Evolutionary conservation across 2,797 vertebrate species (phyloP).

Genomic region (Martes flavigula): DNA sequence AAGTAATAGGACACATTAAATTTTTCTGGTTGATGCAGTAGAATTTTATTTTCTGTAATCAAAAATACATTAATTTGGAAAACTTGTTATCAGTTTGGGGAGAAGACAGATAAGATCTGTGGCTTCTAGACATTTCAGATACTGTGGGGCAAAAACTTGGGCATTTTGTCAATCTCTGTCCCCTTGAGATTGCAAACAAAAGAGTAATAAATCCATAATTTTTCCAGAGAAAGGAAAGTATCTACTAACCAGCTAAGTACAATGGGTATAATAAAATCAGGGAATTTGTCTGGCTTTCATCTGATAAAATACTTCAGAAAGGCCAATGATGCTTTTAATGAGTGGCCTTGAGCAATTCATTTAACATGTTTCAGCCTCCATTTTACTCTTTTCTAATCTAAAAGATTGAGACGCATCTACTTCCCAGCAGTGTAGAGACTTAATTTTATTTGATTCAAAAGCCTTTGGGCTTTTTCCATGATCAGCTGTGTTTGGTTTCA

Average conservation of each 20-base stretch:
- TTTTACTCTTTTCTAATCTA: constrained; percentile 70
- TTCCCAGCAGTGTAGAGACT: constrained; percentile 58
- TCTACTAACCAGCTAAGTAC: constrained; percentile 44
- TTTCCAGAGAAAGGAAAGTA: constrained; percentile 51
- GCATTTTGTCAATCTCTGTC: not conserved
- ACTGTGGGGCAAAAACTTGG: not conserved
- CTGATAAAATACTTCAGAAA: constrained; percentile 69
- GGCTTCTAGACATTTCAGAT: constrained; percentile 8
- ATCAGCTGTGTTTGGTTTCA: constrained; percentile 54
- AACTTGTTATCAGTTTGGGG: not conserved
- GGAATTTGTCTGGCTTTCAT: constrained; percentile 67
- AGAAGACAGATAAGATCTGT: not conserved
- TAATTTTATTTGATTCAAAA: constrained; percentile 70
- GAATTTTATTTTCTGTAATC: constrained; percentile 14
- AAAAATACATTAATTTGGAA: constrained; percentile 4
- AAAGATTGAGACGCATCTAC: constrained; percentile 61
- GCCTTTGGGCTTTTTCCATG: constrained; percentile 53
- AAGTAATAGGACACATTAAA: not conserved
- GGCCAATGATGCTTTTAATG: constrained; percentile 72
- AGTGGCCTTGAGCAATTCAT: constrained; percentile 75
- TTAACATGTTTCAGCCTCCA: constrained; percentile 65
- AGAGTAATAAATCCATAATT: not conserved
- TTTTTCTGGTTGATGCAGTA: not conserved
- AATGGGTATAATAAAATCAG: constrained; percentile 64
- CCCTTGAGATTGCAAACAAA: constrained; percentile 10